Base-by-base conservation (phyloP, 2,113 vertebrate species). In the Melanostigma gelatinosum region DNA sequence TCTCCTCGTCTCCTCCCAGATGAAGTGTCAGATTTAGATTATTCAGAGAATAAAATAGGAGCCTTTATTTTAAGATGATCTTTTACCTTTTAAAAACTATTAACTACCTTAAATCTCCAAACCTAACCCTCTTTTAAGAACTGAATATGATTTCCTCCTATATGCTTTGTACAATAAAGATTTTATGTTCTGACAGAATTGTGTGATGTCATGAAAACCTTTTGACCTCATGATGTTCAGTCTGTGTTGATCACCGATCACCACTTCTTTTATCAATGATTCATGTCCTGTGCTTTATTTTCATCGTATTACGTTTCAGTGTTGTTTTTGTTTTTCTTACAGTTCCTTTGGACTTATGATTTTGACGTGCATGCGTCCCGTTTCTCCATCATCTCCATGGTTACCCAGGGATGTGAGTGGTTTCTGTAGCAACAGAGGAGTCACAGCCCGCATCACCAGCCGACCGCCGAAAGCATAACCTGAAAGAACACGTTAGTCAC, bases 281-380 rank as follows among this genome's bases (percentile, higher is more conserved):
- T 83, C 80, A 4, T 79, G 71, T 85, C 36, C 24, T 81, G 27
- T 80, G 46, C 62, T 64, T 80, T 66, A 57, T 80, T 73, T 91
- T 77, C 90, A 87, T 93, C 20, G 22, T 65, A 83, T 92, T 91
- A 52, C 42, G 80, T 88, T 91, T 87, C 82, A 85, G 83, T 89
- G 32, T 87, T 95, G 62, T 85, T 95, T 95, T 91, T 96, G 92
- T 96, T 92, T 96, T 94, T 97, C 95, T 96, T 96, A 93, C 95
- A 96, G 95, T 97, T 69, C 95, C 90, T 95, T 94, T 94, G 91
- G 94, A 93, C 84, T 95, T 94, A 94, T 95, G 93, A 96, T 96
- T 97, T 97, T 96, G 95, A 95, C 91, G 93, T 95, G 95, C 96
- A 96, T 97, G 95, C 95, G 95, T 86, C 95, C 94, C 88, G 93